Conservation (phyloP, 2,797 vertebrate genomes). For the Acropternis orthonyx region DNA sequence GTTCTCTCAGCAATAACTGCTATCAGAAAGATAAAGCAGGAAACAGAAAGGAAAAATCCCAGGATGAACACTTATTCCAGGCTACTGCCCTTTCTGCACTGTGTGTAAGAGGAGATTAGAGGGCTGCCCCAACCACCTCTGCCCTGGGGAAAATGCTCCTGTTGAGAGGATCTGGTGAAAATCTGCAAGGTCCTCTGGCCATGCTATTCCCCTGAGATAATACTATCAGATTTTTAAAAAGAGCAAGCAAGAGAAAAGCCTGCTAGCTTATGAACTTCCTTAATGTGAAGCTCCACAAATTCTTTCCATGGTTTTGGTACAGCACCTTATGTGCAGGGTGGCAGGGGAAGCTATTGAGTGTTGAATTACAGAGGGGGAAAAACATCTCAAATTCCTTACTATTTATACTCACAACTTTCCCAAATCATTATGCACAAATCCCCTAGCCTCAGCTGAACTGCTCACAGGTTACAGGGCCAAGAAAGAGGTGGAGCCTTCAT, state of each 20-base stretch:
- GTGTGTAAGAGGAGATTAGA: neutral
- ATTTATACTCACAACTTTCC: slow-evolving; percentile 67
- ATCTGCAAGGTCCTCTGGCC: neutral
- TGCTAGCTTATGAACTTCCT: slow-evolving; percentile 35
- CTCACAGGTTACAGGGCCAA: slow-evolving; percentile 30
- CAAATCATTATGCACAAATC: slow-evolving; percentile 66
- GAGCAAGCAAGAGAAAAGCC: neutral
- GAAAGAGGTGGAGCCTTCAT: slow-evolving; percentile 38
- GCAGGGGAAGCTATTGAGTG: slow-evolving; percentile 62
- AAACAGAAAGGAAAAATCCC: neutral
- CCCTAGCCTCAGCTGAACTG: slow-evolving; percentile 67
- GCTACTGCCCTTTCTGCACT: neutral
- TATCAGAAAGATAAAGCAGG: neutral
- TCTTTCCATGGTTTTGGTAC: slow-evolving; percentile 47
- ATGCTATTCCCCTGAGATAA: neutral
- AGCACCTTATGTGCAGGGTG: slow-evolving; percentile 58
- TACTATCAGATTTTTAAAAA: neutral
- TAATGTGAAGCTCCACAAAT: slow-evolving; percentile 25
- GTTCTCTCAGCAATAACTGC: neutral
- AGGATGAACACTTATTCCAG: neutral
- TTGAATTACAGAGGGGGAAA: slow-evolving; percentile 65
- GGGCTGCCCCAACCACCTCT: neutral
- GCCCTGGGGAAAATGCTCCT: neutral
- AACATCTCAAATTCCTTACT: slow-evolving; percentile 68
- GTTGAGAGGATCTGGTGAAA: neutral